These are phyloP conservation scores for Cephalotes varians DNA, from an alignment of 2,888 invertebrate species.

Conservation along the genomic window DNA sequence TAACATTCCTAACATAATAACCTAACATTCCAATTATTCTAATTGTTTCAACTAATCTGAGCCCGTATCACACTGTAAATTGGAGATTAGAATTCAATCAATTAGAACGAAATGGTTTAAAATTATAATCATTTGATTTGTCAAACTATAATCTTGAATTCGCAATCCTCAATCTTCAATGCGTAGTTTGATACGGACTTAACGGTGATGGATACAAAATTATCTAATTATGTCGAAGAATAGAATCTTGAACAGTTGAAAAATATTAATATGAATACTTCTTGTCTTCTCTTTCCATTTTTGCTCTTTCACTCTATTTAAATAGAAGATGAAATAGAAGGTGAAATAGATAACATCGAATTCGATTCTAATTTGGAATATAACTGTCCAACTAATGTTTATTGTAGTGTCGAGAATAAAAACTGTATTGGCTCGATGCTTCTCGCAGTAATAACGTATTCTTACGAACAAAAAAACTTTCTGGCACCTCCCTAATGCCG, in stretches of 20 bases:
- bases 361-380: not conserved
- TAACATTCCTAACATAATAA: too few relatives aligned
- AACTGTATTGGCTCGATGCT: constrained; percentile 12
- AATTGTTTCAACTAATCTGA: constrained; percentile 8
- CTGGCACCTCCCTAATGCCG: not conserved
- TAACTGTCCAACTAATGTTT: not conserved
- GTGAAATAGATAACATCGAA: too few relatives aligned
- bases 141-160: too few relatives aligned
- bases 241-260: not conserved
- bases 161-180: too few relatives aligned
- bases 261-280: not conserved
- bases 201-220: not conserved
- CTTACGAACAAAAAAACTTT: not conserved
- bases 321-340: too few relatives aligned
- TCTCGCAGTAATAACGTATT: not conserved
- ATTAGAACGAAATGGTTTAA: too few relatives aligned
- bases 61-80: too few relatives aligned
- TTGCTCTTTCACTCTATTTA: not conserved
- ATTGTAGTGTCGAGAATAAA: not conserved
- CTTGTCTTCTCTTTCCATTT: not conserved
- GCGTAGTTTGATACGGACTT: too few relatives aligned
- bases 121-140: too few relatives aligned
- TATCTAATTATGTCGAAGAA: not conserved
- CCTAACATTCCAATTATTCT: constrained; percentile 2
- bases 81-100: too few relatives aligned